Percentiles rank a stretch among this genome's conserved stretches.
These are phyloP conservation scores for Hippocampus barbouri DNA, from an alignment of 2,113 vertebrate genomes.

Conservation along the genomic window DNA sequence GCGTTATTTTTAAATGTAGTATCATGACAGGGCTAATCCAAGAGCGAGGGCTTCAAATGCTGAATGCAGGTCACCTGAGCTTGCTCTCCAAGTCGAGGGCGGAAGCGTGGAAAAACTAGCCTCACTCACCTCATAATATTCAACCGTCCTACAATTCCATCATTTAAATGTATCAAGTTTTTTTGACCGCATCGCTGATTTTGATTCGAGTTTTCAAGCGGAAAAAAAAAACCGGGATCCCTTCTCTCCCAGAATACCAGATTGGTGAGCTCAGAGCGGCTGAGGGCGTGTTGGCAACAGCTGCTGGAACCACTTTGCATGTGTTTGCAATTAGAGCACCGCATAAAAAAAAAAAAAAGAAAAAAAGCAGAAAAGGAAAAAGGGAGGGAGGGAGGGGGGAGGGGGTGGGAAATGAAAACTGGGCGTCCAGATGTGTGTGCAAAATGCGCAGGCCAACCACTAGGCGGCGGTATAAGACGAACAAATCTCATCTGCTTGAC, in stretches of 20 bases:
- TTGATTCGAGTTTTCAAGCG: neutral
- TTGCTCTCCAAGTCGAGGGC: neutral
- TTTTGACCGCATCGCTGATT: conserved; percentile 22
- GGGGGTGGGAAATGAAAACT: conserved; percentile 13
- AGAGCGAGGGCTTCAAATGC: neutral
- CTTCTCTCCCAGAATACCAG: conserved; percentile 30
- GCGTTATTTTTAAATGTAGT: neutral
- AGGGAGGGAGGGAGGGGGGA: neutral
- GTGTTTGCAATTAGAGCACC: conserved; percentile 71
- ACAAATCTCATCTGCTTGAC: conserved; percentile 36
- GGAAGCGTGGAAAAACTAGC: neutral
- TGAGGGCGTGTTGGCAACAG: conserved; percentile 62
- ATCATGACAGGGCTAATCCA: neutral
- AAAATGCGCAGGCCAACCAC: conserved; percentile 31
- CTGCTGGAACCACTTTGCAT: conserved; percentile 74
- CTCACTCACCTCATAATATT: neutral
- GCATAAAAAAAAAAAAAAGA: conserved; percentile 24
- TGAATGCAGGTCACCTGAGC: neutral
- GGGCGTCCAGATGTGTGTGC: conserved; percentile 50
- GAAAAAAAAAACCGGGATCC: neutral
- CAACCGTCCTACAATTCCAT: neutral
- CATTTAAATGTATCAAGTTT: conserved; percentile 4
- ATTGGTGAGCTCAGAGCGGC: conserved; percentile 55
- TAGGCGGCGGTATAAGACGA: conserved; percentile 55
- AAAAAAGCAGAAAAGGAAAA: conserved; percentile 26